Conservation (phyloP, 2,888 invertebrate species). For the Altica lythri region DNA sequence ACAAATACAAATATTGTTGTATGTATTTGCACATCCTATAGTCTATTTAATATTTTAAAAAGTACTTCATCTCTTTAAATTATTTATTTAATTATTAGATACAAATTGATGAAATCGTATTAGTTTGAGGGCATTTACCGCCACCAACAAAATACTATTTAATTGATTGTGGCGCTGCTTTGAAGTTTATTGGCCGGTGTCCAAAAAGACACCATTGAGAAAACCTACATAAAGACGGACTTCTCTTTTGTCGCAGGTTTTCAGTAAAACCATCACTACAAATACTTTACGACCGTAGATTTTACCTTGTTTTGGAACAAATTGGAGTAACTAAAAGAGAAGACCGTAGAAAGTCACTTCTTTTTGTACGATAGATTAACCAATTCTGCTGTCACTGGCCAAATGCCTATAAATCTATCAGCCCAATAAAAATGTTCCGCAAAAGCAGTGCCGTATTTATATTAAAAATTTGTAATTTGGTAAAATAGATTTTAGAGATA, state of each 20-base stretch:
- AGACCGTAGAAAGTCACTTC: slow-evolving; percentile 29
- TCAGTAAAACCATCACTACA: slow-evolving; percentile 26
- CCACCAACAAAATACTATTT: no score
- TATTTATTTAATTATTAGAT: no score
- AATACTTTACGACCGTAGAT: slow-evolving; percentile 28
- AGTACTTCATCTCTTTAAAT: no score
- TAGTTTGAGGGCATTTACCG: no score
- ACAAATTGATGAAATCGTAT: no score
- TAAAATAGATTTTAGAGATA: no score
- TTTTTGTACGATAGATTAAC: slow-evolving; percentile 30
- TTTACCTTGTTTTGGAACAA: slow-evolving; percentile 29
- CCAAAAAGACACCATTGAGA: slow-evolving; percentile 20
- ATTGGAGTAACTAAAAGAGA: slow-evolving; percentile 22
- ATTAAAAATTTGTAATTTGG: no score
- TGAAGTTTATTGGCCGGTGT: slow-evolving; percentile 15
- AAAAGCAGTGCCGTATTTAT: slow-evolving; percentile 2
- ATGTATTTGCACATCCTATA: no score
- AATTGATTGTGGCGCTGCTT: slow-evolving; percentile 2
- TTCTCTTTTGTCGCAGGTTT: slow-evolving; percentile 23
- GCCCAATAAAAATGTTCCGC: slow-evolving; percentile 25
- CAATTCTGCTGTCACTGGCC: slow-evolving; percentile 30
- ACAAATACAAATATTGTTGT: no score
- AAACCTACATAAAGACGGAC: slow-evolving; percentile 18
- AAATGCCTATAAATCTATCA: slow-evolving; percentile 32
- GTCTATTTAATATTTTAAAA: no score